Percentiles rank a stretch among this genome's conserved stretches.
Conservation (phyloP, 2,797 vertebrate species). For the Cossypha dichroa region DNA sequence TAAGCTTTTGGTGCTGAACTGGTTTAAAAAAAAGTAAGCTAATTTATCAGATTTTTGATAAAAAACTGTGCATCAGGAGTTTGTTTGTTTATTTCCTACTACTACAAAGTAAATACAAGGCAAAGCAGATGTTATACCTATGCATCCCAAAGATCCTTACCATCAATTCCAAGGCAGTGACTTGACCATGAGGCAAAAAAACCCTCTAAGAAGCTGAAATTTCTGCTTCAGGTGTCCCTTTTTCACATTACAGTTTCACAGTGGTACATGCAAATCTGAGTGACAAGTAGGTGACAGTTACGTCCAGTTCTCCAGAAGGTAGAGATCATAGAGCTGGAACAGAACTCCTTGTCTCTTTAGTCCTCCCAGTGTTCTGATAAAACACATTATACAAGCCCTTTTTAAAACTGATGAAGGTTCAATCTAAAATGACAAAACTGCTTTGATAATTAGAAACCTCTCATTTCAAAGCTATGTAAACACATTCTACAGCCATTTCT, state of each 20-base stretch:
- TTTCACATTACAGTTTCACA: background rate
- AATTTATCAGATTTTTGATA: background rate
- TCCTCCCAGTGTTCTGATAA: background rate
- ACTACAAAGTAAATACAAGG: background rate
- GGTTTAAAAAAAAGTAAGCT: background rate
- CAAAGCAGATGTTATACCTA: background rate
- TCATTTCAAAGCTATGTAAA: background rate
- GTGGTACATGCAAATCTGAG: background rate
- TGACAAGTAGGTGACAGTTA: background rate
- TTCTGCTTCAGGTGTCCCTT: background rate
- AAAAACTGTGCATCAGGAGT: background rate
- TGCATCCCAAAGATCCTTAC: background rate
- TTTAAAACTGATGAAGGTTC: background rate
- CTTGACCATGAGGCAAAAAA: background rate
- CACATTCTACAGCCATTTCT: background rate
- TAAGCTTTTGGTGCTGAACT: background rate
- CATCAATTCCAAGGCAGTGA: background rate
- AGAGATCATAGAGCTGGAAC: background rate
- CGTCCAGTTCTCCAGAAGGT: background rate
- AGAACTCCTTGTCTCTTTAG: background rate
- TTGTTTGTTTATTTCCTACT: background rate
- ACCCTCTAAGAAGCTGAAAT: background rate
- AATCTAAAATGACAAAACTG: background rate
- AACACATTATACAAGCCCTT: background rate
- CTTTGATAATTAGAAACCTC: background rate